These are phyloP conservation scores for Oedothorax gibbosus DNA, from an alignment of 1,140 invertebrate species.

Conservation along the genomic window DNA sequence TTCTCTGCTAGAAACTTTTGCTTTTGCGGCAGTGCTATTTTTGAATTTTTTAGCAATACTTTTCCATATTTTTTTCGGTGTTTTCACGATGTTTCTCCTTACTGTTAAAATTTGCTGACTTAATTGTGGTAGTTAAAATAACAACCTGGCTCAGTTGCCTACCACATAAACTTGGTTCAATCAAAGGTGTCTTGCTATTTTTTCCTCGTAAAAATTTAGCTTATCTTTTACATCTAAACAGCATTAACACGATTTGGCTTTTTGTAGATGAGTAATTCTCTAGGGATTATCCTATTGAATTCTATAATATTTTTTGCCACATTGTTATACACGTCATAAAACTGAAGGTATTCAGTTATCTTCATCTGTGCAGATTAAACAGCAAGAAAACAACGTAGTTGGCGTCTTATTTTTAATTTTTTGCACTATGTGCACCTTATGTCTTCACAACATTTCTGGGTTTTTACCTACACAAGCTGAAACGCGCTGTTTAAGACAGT, in stretches of 20 bases:
- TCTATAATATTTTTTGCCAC: slow-evolving; percentile 17
- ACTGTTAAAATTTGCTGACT: too few relatives aligned
- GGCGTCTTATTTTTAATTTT: slow-evolving; percentile 34
- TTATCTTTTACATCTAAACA: slow-evolving; percentile 30
- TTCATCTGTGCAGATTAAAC: too few relatives aligned
- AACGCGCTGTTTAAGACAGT: slow-evolving; percentile 38
- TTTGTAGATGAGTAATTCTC: not conserved
- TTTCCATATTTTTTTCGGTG: too few relatives aligned
- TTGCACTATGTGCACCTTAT: too few relatives aligned
- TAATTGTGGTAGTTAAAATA: too few relatives aligned
- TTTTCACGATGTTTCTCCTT: too few relatives aligned
- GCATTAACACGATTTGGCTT: not conserved
- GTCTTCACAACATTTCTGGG: slow-evolving; percentile 6
- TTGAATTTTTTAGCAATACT: too few relatives aligned
- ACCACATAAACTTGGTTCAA: not conserved
- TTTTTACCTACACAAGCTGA: slow-evolving; percentile 9
- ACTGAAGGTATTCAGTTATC: too few relatives aligned
- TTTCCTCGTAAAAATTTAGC: slow-evolving; percentile 7
- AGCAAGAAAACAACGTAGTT: too few relatives aligned
- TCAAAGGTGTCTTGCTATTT: not conserved
- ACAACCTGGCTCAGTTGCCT: not conserved
- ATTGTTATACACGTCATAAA: too few relatives aligned
- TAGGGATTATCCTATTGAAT: not conserved
- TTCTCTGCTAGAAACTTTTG: not conserved
- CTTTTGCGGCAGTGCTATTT: too few relatives aligned